Evolutionary conservation across 2,113 vertebrate genomes (phyloP).

Genomic region (Fulmarus glacialis): DNA sequence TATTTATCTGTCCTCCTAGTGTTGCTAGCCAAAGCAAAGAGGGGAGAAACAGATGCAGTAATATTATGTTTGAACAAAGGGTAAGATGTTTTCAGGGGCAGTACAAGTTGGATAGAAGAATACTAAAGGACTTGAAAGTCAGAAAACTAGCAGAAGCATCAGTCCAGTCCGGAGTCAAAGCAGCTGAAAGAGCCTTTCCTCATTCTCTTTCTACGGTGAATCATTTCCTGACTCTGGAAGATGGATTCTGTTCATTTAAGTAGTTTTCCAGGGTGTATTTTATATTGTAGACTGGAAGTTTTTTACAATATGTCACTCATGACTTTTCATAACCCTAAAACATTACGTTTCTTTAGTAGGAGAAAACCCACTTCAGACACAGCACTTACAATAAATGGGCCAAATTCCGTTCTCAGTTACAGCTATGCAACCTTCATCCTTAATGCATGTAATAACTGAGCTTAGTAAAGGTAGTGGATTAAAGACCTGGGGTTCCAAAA

Average conservation of each 20-base stretch:
- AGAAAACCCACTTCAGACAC: constrained; percentile 38
- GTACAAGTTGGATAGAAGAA: not conserved
- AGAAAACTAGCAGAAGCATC: not conserved
- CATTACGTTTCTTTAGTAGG: not conserved
- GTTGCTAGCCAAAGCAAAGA: constrained; percentile 9
- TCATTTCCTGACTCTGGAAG: constrained; percentile 48
- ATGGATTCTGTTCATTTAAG: constrained; percentile 63
- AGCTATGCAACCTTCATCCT: not conserved
- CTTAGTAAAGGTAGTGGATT: not conserved
- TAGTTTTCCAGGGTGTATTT: constrained; percentile 69
- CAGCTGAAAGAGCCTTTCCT: not conserved
- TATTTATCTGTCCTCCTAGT: constrained; percentile 25
- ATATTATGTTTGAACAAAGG: not conserved
- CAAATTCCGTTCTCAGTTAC: constrained; percentile 28
- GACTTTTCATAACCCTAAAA: constrained; percentile 51
- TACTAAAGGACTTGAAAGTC: not conserved
- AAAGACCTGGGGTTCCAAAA: constrained; percentile 42
- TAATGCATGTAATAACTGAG: not conserved
- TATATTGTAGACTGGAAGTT: constrained; percentile 42
- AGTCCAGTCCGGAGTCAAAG: not conserved
- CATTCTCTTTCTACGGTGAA: not conserved
- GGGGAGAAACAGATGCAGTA: constrained; percentile 8
- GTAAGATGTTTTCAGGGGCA: not conserved
- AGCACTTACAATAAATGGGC: not conserved
- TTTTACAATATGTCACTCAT: constrained; percentile 37